phyloP scores from a whole-genome alignment of 2,888 invertebrate genomes.

The Melanostoma scalare region DNA sequence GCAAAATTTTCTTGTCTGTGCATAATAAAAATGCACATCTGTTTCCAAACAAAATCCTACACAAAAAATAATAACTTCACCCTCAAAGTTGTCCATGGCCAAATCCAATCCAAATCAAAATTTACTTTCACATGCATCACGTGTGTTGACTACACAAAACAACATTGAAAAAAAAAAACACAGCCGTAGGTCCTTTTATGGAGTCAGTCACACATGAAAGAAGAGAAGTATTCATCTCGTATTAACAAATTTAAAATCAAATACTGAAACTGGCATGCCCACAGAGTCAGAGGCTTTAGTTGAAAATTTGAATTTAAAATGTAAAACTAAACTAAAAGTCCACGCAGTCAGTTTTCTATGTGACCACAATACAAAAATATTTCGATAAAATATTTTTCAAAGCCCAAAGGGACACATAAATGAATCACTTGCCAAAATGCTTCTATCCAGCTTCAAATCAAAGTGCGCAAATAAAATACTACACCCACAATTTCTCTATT shows the following conservation, averaged over 20 bases:
- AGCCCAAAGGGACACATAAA: conserved; percentile 42
- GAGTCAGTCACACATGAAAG: too few species aligned
- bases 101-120: conserved; percentile 47
- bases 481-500: conserved; percentile 16
- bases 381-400: conserved; percentile 38
- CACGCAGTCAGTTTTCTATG: conserved; percentile 2
- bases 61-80: conserved; percentile 18
- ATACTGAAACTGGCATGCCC: conserved; percentile 14
- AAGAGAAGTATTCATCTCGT: conserved; percentile 12
- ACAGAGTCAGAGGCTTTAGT: conserved; percentile 2
- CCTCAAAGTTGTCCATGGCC: not conserved
- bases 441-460: conserved; percentile 50
- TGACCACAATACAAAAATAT: conserved; percentile 66
- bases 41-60: conserved; percentile 9
- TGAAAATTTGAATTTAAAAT: not conserved
- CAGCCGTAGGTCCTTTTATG: not conserved
- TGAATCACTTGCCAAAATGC: conserved; percentile 59
- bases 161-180: not conserved
- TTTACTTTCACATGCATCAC: conserved; percentile 28
- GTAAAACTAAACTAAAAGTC: not conserved
- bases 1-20: conserved; percentile 49
- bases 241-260: conserved; percentile 48
- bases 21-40: conserved; percentile 58
- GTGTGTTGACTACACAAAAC: not conserved
- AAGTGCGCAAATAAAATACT: conserved; percentile 36